Percentiles rank a stretch among this genome's conserved stretches.
phyloP scores from a whole-genome alignment of 2,888 invertebrate genomes.

The Coelinius sp. region DNA sequence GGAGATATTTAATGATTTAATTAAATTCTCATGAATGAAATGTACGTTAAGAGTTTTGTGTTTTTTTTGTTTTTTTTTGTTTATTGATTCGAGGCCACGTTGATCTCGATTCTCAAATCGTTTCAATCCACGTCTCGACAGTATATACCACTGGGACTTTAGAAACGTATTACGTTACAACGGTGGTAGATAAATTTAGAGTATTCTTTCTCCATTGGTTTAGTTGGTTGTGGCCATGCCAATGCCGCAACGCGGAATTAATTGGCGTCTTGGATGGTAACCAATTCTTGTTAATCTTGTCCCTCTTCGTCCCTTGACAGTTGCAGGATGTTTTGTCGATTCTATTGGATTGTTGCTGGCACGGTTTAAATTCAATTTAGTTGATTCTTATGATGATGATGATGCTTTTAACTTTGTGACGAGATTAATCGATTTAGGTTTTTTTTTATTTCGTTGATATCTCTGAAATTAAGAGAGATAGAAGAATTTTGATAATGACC shows the following conservation, averaged over 20 bases:
- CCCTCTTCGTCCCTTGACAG: conserved; percentile 9
- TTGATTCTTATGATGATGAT: conserved; percentile 1
- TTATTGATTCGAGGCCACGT: conserved; percentile 44
- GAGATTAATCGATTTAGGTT: not conserved
- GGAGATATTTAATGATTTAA: not conserved
- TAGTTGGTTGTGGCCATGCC: conserved; percentile 63
- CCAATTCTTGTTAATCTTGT: conserved; percentile 54
- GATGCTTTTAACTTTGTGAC: not conserved
- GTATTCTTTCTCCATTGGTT: conserved; percentile 62
- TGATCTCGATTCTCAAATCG: conserved; percentile 47
- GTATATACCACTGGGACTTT: conserved; percentile 19
- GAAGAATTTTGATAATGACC: too few species aligned
- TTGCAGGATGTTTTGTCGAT: not conserved
- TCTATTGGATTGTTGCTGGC: conserved; percentile 16
- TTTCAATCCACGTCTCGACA: conserved; percentile 33
- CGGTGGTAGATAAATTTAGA: conserved; percentile 67
- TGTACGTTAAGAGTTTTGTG: not conserved
- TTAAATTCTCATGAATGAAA: not conserved
- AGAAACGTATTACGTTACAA: conserved; percentile 67
- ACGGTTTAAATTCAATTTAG: not conserved
- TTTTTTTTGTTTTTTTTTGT: not conserved
- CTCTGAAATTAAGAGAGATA: too few species aligned
- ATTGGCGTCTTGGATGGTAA: conserved; percentile 64
- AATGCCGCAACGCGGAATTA: conserved; percentile 67
- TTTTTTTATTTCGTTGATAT: too few species aligned